Percentiles rank a stretch among this genome's conserved stretches.
Conservation (phyloP, 2,888 invertebrate genomes). For the Platypus cylindrus region DNA sequence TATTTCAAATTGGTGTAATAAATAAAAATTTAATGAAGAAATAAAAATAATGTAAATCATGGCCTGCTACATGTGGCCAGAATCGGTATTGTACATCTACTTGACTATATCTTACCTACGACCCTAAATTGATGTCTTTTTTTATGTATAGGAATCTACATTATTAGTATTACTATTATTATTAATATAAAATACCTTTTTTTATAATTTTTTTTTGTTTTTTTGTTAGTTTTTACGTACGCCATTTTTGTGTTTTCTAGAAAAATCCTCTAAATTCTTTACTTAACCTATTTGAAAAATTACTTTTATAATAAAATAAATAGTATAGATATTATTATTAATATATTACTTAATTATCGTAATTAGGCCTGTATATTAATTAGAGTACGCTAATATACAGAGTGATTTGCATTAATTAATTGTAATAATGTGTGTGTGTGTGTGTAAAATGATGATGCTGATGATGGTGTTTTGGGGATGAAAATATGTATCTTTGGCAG, state of each 20-base stretch:
- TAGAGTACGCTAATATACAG: conserved; percentile 40
- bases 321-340: conserved; percentile 38
- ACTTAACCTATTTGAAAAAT: conserved; percentile 33
- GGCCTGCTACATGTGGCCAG: no score
- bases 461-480: conserved; percentile 8
- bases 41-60: no score
- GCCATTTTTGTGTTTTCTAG: no score
- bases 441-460: conserved; percentile 5
- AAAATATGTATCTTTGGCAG: conserved; percentile 10
- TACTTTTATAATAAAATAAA: conserved; percentile 32
- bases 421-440: not conserved
- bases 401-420: conserved; percentile 29
- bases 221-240: no score
- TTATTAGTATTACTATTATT: conserved; percentile 8
- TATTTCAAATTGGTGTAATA: no score
- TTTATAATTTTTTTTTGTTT: not conserved
- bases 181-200: conserved; percentile 5
- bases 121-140: conserved; percentile 35
- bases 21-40: no score
- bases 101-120: no score
- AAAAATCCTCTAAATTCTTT: no score
- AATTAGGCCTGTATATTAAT: conserved; percentile 40
- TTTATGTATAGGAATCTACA: conserved; percentile 20
- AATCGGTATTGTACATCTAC: no score
- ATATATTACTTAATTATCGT: conserved; percentile 36